Evolutionary conservation across 2,797 vertebrate species (phyloP).

Genomic region (Pachyuromys duprasi): DNA sequence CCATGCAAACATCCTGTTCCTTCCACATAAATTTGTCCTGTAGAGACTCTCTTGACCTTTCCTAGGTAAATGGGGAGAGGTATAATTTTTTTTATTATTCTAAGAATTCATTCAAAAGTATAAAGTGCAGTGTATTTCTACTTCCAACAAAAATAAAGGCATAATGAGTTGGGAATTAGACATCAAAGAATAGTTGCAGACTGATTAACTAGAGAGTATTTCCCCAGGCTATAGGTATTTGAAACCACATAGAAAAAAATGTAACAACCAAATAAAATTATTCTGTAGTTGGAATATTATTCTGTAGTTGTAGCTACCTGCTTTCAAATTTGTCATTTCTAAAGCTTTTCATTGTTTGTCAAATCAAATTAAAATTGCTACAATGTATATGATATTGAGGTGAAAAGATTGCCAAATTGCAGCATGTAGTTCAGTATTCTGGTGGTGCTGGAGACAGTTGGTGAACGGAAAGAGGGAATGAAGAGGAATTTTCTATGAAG

Average conservation of each 20-base stretch:
- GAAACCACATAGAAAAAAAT: background rate
- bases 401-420: background rate
- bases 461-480: background rate
- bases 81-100: constrained; percentile 3
- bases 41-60: background rate
- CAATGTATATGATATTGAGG: background rate
- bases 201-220: background rate
- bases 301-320: background rate
- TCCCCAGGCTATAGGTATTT: background rate
- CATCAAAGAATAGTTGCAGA: background rate
- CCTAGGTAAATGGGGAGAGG: background rate
- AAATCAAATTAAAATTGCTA: constrained; percentile 58
- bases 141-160: constrained; percentile 3
- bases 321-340: constrained; percentile 30
- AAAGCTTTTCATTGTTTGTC: background rate
- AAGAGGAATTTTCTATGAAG: background rate
- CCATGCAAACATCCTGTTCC: background rate
- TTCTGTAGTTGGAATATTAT: background rate
- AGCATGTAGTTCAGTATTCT: background rate
- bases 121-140: background rate
- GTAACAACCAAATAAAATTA: background rate
- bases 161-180: background rate
- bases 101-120: constrained; percentile 13
- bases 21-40: background rate
- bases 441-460: background rate